These are phyloP conservation scores for Sebastes iracundus DNA, from an alignment of 2,797 vertebrate genomes.

Conservation along the genomic window DNA sequence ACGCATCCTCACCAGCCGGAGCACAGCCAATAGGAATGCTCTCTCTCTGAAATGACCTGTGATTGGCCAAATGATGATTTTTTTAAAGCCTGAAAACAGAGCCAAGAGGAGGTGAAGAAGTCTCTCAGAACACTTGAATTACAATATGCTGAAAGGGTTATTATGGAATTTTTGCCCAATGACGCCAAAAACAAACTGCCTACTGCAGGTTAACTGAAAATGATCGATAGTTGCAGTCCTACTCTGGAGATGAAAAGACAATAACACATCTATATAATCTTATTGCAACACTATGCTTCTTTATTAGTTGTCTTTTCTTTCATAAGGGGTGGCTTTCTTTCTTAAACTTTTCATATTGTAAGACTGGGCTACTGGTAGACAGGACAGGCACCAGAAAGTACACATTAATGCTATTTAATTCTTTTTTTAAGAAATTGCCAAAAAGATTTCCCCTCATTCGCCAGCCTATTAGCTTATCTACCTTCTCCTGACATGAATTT, in stretches of 20 bases:
- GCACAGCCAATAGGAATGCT: too few relatives aligned
- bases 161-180: not conserved
- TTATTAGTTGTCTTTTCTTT: not conserved
- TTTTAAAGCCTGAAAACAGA: too few relatives aligned
- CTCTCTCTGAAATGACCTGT: too few relatives aligned
- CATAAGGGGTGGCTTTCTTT: not conserved
- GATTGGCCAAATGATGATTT: too few relatives aligned
- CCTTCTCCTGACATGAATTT: not conserved
- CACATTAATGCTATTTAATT: not conserved
- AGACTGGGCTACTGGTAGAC: not conserved
- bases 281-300: not conserved
- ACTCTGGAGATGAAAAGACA: not conserved
- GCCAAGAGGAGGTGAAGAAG: not conserved
- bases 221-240: not conserved
- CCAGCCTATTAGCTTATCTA: not conserved
- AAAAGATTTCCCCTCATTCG: not conserved
- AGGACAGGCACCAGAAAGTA: not conserved
- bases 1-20: too few relatives aligned
- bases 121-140: not conserved
- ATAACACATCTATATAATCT: not conserved
- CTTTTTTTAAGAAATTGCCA: not conserved
- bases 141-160: not conserved
- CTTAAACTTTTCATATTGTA: not conserved
- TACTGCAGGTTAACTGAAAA: too few relatives aligned
- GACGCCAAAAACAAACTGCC: not conserved